Conservation (phyloP, 1,140 invertebrate species). For the Papilio machaon region DNA sequence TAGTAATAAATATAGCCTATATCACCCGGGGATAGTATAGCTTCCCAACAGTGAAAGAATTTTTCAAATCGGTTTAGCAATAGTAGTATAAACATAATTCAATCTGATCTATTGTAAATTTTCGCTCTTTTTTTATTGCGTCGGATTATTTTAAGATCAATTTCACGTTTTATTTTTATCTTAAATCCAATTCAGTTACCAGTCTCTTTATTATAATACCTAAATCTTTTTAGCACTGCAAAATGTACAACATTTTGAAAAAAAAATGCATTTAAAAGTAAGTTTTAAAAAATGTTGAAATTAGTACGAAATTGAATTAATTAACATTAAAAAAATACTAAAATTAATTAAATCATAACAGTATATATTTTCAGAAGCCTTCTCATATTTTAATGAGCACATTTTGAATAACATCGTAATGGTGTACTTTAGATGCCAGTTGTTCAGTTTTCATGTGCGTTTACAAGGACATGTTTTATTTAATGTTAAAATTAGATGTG, state of each 20-base stretch:
- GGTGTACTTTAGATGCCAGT: slow-evolving; percentile 3
- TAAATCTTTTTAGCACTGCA: no score
- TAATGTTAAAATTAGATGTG: neutral
- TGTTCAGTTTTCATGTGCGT: slow-evolving; percentile 5
- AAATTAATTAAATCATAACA: slow-evolving; percentile 10
- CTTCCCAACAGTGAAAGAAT: no score
- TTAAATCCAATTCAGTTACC: no score
- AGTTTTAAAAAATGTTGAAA: neutral
- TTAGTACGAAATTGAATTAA: neutral
- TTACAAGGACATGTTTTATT: neutral
- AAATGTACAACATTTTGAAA: neutral
- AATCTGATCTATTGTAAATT: no score
- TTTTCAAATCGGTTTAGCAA: no score
- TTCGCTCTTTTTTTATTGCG: no score
- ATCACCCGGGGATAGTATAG: no score
- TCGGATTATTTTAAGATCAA: no score
- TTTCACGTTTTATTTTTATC: no score
- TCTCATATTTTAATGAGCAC: slow-evolving; percentile 19
- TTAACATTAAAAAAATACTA: slow-evolving; percentile 1
- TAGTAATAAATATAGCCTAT: no score
- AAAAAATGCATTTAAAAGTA: neutral
- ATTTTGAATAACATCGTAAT: slow-evolving; percentile 23
- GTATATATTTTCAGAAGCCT: neutral
- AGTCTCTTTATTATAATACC: no score
- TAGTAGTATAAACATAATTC: no score